A percentile compares a stretch with the other conserved stretches of the same genome.
Evolutionary conservation across 2,888 invertebrate species (phyloP).

Genomic region (Ormyrus rosae): DNA sequence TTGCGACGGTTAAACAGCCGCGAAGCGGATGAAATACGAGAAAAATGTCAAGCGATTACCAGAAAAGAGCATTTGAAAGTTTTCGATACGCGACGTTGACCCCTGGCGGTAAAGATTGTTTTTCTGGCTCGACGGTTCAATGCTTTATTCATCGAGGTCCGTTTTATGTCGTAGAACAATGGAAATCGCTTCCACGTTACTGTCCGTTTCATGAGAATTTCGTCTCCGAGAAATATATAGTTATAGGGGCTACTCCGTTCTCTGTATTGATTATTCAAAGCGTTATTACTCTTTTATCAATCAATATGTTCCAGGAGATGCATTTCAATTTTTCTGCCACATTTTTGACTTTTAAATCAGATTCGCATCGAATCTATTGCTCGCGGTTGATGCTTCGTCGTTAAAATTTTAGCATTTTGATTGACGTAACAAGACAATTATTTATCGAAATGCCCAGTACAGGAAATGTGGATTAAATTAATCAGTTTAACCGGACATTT

Average conservation of each 20-base stretch:
- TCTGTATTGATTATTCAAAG: slow-evolving; percentile 43
- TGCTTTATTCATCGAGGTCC: slow-evolving; percentile 54
- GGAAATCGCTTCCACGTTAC: slow-evolving; percentile 39
- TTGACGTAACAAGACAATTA: no score
- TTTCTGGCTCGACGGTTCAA: slow-evolving; percentile 50
- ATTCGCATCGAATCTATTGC: background rate
- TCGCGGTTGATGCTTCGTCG: no score
- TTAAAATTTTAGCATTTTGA: no score
- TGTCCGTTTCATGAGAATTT: slow-evolving; percentile 46
- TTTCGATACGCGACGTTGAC: slow-evolving; percentile 42
- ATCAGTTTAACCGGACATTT: no score
- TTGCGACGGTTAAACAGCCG: no score
- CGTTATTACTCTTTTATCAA: slow-evolving; percentile 41
- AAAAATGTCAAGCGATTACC: background rate
- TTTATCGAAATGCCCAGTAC: no score
- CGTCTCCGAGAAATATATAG: slow-evolving; percentile 19
- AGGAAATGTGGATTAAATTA: no score
- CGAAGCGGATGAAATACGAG: background rate
- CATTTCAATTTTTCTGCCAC: background rate
- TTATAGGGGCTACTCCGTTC: background rate
- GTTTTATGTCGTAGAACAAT: slow-evolving; percentile 43
- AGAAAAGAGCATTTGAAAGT: slow-evolving; percentile 24
- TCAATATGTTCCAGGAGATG: slow-evolving; percentile 34
- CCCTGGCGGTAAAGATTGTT: slow-evolving; percentile 45
- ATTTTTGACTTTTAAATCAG: slow-evolving; percentile 25